Evolutionary conservation across 2,797 vertebrate genomes (phyloP).

Genomic region (Microctenopoma steveboyesi): DNA sequence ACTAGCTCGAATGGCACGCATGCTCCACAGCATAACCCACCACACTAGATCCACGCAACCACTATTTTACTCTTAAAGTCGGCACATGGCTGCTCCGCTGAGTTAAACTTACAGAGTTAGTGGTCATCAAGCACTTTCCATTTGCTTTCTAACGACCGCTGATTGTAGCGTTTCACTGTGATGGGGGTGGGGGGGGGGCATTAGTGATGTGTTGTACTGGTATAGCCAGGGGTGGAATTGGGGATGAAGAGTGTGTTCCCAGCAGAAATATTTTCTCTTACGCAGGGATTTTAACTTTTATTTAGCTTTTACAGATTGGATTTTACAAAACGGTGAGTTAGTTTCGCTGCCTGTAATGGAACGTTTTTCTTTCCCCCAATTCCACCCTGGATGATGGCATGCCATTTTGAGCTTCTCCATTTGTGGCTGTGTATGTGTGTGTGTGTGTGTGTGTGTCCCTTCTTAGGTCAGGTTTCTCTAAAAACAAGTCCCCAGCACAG

Average conservation of each 20-base stretch:
- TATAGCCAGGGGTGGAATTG: slow-evolving; percentile 68
- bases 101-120: slow-evolving; percentile 24
- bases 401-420: slow-evolving; percentile 78
- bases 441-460: slow-evolving; percentile 76
- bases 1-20: slow-evolving; percentile 4
- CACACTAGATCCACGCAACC: background rate
- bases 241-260: slow-evolving; percentile 43
- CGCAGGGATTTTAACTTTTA: slow-evolving; percentile 29
- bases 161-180: slow-evolving; percentile 45
- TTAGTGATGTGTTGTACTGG: slow-evolving; percentile 58
- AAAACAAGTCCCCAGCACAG: slow-evolving; percentile 75
- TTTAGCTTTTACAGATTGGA: slow-evolving; percentile 67
- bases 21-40: slow-evolving; percentile 8
- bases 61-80: too few relatives aligned
- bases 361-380: slow-evolving; percentile 48
- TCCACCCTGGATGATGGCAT: slow-evolving; percentile 72
- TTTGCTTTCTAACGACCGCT: slow-evolving; percentile 53
- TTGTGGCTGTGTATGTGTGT: slow-evolving; percentile 78
- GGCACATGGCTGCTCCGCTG: slow-evolving; percentile 6
- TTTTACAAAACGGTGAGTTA: slow-evolving; percentile 65
- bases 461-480: slow-evolving; percentile 83
- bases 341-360: slow-evolving; percentile 35
- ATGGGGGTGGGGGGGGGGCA: slow-evolving; percentile 48
- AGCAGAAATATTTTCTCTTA: background rate
- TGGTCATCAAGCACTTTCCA: slow-evolving; percentile 71